Percentiles rank a stretch among this genome's conserved stretches.
Evolutionary conservation across 2,888 invertebrate genomes (phyloP).

Genomic region (Bruchidius siliquastri): DNA sequence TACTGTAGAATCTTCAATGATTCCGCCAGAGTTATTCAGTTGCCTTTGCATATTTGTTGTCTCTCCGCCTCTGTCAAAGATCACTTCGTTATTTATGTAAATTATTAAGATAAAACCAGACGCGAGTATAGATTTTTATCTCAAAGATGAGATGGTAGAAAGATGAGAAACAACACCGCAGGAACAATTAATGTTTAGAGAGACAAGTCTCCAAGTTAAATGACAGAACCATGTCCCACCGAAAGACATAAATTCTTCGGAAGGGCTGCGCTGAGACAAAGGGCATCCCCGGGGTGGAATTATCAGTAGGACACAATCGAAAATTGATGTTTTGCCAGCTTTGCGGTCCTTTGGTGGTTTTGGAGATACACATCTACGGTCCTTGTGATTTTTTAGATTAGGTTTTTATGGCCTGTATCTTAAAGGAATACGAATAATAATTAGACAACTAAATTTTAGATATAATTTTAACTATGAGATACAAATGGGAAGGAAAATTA

Average conservation of each 20-base stretch:
- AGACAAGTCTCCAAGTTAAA: constrained; percentile 29
- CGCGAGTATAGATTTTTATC: constrained; percentile 5
- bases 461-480: too few species aligned
- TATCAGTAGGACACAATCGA: constrained; percentile 27
- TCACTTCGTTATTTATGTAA: constrained; percentile 9
- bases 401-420: neutral
- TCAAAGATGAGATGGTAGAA: constrained; percentile 15
- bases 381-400: neutral
- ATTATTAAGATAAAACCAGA: constrained; percentile 3
- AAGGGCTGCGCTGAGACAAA: neutral
- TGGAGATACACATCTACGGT: neutral
- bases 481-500: too few species aligned
- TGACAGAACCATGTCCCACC: constrained; percentile 31
- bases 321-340: constrained; percentile 41
- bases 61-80: neutral
- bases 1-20: too few species aligned
- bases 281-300: constrained; percentile 6
- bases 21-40: too few species aligned
- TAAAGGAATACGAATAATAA: too few species aligned
- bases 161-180: constrained; percentile 15
- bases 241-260: constrained; percentile 23
- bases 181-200: constrained; percentile 28
- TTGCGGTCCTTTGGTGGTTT: constrained; percentile 13
- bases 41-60: neutral
- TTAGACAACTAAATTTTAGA: too few species aligned